Base-by-base conservation (phyloP, 2,113 vertebrate genomes). In the Grantiella picta region DNA sequence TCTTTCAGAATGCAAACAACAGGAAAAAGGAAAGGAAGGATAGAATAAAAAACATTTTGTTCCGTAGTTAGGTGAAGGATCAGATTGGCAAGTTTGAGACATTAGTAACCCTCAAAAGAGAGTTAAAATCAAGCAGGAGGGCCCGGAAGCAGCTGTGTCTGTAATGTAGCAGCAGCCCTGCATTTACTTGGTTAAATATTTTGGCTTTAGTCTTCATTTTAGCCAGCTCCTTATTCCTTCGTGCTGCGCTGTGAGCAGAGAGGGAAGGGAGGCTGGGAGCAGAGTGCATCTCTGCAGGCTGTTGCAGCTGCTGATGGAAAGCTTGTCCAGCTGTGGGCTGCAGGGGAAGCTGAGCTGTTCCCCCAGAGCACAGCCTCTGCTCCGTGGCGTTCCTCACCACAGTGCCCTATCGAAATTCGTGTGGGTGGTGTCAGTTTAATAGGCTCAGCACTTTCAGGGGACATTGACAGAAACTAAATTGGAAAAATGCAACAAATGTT, bases 401-500 rank as follows among this genome's bases (percentile, higher is more conserved):
- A 69, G 83, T 54, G 29, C 44, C 22, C 75, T 94, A 97, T 94
- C 96, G 98, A 96, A 96, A 97, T 96, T 94, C 86, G 96, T 90
- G 95, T 94, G 96, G 96, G 97, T 86, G 94, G 89, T 95, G 96
- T 79, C n/a, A n/a, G 80, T 95, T 96, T 95, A 97, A 97, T 95
- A 90, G 75, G 92, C 96, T 98, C 98, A 97, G 97, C 97, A 95
- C 95, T 98, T 98, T 95, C 76, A 96, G 96, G 96, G 92, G 94
- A 82, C 97, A 97, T 96, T 86, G 96, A 98, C 97, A 97, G 97
- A 95, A 96, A 96, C 70, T 82, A 98, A 97, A 97, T 97, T 97
- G 98, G 95, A 98, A 98, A 95, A 98, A 98, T 90, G 96, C 96
- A 97, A 82, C 96, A 92, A 97, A 97, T 97, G 96, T 95, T 88